phyloP scores from a whole-genome alignment of 2,113 vertebrate genomes.

The Hirundichthys speculiger region DNA sequence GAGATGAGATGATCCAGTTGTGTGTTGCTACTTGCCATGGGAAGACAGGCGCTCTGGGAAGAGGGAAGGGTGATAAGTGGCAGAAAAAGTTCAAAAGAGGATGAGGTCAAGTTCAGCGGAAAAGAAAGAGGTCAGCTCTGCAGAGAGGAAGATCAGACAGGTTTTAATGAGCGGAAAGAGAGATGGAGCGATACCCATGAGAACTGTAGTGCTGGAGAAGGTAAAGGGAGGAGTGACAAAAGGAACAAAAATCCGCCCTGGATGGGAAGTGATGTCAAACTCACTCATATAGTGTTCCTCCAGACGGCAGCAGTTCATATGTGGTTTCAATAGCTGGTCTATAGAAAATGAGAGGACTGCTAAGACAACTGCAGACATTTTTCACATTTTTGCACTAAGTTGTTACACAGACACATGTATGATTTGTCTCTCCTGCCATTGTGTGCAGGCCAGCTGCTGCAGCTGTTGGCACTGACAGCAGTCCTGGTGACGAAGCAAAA shows the following conservation, averaged over 20 bases:
- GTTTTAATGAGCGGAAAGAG: constrained; percentile 38
- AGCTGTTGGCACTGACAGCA: too few relatives aligned
- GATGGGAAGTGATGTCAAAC: not conserved
- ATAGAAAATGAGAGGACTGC: not conserved
- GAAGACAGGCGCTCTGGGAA: not conserved
- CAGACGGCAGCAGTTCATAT: constrained; percentile 28
- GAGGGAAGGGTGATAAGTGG: constrained; percentile 2
- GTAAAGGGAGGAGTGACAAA: not conserved
- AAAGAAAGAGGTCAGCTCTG: constrained; percentile 59
- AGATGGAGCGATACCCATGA: not conserved
- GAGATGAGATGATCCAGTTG: not conserved
- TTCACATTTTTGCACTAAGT: constrained; percentile 16
- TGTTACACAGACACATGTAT: not conserved
- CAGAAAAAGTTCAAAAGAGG: constrained; percentile 30
- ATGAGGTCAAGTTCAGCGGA: constrained; percentile 47
- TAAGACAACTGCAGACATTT: constrained; percentile 26
- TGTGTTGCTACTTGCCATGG: not conserved
- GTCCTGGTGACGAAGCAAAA: too few relatives aligned
- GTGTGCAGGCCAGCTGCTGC: too few relatives aligned
- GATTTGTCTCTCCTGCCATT: not conserved
- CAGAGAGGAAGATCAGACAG: constrained; percentile 39
- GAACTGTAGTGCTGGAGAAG: constrained; percentile 10
- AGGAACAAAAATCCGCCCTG: too few relatives aligned
- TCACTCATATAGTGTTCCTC: not conserved
- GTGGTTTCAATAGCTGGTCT: constrained; percentile 9